Conservation (phyloP, 2,797 vertebrate genomes). For the Otolemur crassicaudatus region DNA sequence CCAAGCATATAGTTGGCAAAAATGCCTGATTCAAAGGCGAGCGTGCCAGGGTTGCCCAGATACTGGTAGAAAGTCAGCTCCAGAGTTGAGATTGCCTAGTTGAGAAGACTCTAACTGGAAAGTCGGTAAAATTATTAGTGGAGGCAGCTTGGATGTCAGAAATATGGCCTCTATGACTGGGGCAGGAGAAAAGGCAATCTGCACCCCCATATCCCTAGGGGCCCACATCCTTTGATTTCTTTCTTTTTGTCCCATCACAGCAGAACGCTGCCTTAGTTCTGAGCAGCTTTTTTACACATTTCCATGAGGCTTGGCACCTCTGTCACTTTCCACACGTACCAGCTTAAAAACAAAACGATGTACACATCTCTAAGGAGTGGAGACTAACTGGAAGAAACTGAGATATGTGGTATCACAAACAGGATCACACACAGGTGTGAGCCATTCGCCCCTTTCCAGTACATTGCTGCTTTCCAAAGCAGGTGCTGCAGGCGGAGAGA, state of each 20-base stretch:
- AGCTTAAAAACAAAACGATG: neutral
- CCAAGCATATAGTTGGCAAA: constrained; percentile 91
- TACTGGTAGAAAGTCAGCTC: constrained; percentile 80
- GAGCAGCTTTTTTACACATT: neutral
- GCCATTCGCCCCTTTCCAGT: neutral
- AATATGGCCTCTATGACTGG: neutral
- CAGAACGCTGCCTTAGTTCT: neutral
- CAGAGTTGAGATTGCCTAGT: neutral
- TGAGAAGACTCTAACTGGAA: constrained; percentile 15
- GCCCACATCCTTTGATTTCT: neutral
- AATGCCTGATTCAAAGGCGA: constrained; percentile 83
- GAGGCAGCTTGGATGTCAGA: constrained; percentile 31
- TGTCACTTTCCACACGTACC: neutral
- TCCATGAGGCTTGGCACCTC: constrained; percentile 24
- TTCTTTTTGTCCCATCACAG: constrained; percentile 4
- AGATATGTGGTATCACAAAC: neutral
- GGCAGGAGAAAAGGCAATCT: neutral
- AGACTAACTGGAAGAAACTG: neutral
- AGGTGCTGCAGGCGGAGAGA: neutral
- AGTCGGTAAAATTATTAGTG: neutral
- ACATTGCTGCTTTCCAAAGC: neutral
- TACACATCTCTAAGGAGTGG: neutral
- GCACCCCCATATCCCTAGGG: too few species aligned
- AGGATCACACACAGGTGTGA: neutral
- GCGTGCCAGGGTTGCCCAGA: constrained; percentile 92